Percentiles rank a stretch among this genome's conserved stretches.
Evolutionary conservation across 2,888 invertebrate genomes (phyloP).

Genomic region (Philereme vetulata): DNA sequence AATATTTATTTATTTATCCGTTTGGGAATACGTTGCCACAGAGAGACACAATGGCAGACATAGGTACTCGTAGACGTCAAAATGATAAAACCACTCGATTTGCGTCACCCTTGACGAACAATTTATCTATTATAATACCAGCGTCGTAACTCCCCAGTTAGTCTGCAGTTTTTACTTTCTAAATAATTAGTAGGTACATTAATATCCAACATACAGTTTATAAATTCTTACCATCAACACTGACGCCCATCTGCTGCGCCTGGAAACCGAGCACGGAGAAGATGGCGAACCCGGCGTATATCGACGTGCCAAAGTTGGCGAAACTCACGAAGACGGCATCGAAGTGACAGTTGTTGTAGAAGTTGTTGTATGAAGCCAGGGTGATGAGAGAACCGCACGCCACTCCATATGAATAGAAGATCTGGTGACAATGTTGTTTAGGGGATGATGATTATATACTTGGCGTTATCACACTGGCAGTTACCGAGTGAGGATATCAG

Average conservation of each 20-base stretch:
- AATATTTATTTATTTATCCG: no score
- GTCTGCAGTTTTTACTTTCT: no score
- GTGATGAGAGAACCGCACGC: slow-evolving; percentile 89
- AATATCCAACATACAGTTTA: background rate
- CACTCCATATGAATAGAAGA: slow-evolving; percentile 93
- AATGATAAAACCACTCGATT: no score
- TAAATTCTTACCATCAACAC: slow-evolving; percentile 76
- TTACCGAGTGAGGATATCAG: no score
- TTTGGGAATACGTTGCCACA: no score
- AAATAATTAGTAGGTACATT: background rate
- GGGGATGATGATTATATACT: no score
- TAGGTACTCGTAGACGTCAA: no score
- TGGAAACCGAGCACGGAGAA: slow-evolving; percentile 91
- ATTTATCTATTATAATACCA: no score
- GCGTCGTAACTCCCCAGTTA: no score
- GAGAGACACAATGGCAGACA: no score
- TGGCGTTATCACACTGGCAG: no score
- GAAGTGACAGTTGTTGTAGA: slow-evolving; percentile 88
- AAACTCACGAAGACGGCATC: slow-evolving; percentile 89
- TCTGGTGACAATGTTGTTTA: slow-evolving; percentile 62
- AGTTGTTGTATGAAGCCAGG: slow-evolving; percentile 89
- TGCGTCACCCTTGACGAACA: no score
- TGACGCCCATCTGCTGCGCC: slow-evolving; percentile 86
- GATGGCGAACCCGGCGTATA: slow-evolving; percentile 91
- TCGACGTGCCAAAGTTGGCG: slow-evolving; percentile 88